These are phyloP conservation scores for Pagrus major DNA, from an alignment of 2,113 vertebrate genomes.

Conservation along the genomic window DNA sequence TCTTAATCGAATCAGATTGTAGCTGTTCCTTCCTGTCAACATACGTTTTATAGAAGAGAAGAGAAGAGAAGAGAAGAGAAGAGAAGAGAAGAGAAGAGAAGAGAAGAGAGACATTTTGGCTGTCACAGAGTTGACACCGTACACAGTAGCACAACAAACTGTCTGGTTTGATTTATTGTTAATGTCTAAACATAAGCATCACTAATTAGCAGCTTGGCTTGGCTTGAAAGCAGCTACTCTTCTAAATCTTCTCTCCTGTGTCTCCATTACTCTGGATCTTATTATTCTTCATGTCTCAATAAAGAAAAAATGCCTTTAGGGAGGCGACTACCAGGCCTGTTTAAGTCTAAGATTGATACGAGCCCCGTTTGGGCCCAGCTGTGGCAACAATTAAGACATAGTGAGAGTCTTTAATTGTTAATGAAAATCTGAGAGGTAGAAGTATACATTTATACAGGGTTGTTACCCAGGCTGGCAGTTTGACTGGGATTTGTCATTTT, in stretches of 20 bases:
- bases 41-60: background rate
- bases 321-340: slow-evolving; percentile 4
- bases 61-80: background rate
- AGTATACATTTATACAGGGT: background rate
- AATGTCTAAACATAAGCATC: slow-evolving; percentile 31
- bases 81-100: slow-evolving; percentile 4
- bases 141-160: slow-evolving; percentile 6
- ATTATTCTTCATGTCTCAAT: slow-evolving; percentile 28
- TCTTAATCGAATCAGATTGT: slow-evolving; percentile 12
- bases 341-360: background rate
- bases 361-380: background rate
- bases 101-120: slow-evolving; percentile 1
- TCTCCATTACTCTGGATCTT: slow-evolving; percentile 14
- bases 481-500: background rate
- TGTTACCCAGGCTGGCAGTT: background rate
- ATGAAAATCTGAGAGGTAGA: background rate
- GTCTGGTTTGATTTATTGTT: slow-evolving; percentile 45
- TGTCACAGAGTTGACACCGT: background rate
- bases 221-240: slow-evolving; percentile 27
- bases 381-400: slow-evolving; percentile 12
- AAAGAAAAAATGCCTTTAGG: background rate
- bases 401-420: background rate
- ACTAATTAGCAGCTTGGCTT: slow-evolving; percentile 42
- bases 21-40: background rate
- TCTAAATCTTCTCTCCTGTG: background rate